These are phyloP conservation scores for Halcyon chelicuti DNA, from an alignment of 2,797 vertebrate genomes.

Conservation along the genomic window DNA sequence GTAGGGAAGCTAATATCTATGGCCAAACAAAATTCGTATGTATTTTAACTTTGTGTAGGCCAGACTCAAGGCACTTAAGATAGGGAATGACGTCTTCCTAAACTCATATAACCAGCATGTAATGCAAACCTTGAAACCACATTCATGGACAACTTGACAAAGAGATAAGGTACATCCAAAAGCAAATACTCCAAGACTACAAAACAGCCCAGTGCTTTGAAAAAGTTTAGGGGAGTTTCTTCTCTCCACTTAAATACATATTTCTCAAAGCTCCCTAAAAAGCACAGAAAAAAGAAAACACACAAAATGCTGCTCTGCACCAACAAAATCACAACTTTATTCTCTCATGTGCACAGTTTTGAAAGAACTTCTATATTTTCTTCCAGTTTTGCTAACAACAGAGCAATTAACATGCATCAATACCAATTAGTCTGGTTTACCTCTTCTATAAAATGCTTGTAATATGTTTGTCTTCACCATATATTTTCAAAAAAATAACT, in stretches of 20 bases:
- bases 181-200: neutral
- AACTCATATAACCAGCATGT: neutral
- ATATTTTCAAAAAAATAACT: neutral
- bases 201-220: neutral
- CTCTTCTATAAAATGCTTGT: neutral
- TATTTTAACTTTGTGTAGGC: neutral
- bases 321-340: neutral
- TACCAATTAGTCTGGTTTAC: neutral
- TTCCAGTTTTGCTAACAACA: neutral
- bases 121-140: neutral
- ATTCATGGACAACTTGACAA: neutral
- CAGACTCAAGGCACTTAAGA: slow-evolving; percentile 20
- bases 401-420: neutral
- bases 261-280: neutral
- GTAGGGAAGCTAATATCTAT: neutral
- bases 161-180: slow-evolving; percentile 1
- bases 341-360: neutral
- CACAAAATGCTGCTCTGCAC: neutral
- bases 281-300: neutral
- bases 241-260: neutral
- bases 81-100: neutral
- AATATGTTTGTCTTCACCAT: neutral
- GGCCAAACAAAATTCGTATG: accelerated
- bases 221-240: neutral
- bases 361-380: neutral